phyloP scores from a whole-genome alignment of 2,888 invertebrate species.

The Polyploca ridens region DNA sequence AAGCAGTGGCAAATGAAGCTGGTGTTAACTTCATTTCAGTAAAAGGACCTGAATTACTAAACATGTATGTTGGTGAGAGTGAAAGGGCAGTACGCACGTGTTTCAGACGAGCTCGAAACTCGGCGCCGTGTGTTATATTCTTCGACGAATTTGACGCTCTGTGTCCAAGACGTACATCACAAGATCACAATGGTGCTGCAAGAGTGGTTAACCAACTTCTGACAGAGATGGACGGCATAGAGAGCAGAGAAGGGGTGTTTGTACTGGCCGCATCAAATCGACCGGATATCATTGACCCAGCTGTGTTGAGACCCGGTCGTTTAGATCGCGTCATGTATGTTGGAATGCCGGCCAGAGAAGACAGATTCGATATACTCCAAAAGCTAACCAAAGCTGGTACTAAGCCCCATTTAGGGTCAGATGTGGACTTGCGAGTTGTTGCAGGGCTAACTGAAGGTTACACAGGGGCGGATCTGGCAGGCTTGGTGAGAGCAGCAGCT shows the following conservation, averaged over 20 bases:
- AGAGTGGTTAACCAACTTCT: constrained; percentile 98
- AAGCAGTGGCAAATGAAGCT: constrained; percentile 99
- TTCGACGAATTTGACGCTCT: constrained; percentile 99
- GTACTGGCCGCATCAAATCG: constrained; percentile 98
- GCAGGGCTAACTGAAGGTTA: constrained; percentile 90
- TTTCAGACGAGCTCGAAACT: constrained; percentile 97
- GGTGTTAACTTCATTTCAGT: constrained; percentile 99
- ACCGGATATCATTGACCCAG: constrained; percentile 98
- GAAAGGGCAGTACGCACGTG: constrained; percentile 98
- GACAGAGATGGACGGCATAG: constrained; percentile 99
- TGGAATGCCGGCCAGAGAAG: constrained; percentile 91
- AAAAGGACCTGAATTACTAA: constrained; percentile 98
- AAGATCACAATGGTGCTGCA: constrained; percentile 88
- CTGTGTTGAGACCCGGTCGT: constrained; percentile 94
- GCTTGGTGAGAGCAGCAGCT: constrained; percentile 94
- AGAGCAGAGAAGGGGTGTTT: constrained; percentile 95
- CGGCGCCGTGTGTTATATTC: constrained; percentile 98
- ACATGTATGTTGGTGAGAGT: constrained; percentile 99
- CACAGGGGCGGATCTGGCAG: constrained; percentile 97
- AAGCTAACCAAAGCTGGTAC: constrained; percentile 96
- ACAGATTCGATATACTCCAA: constrained; percentile 94
- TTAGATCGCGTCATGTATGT: constrained; percentile 96
- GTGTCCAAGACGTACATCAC: constrained; percentile 94
- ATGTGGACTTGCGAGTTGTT: constrained; percentile 90
- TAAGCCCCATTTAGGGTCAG: constrained; percentile 89